Evolutionary conservation across 1,140 invertebrate species (phyloP).

Genomic region (Glomeris maerens): DNA sequence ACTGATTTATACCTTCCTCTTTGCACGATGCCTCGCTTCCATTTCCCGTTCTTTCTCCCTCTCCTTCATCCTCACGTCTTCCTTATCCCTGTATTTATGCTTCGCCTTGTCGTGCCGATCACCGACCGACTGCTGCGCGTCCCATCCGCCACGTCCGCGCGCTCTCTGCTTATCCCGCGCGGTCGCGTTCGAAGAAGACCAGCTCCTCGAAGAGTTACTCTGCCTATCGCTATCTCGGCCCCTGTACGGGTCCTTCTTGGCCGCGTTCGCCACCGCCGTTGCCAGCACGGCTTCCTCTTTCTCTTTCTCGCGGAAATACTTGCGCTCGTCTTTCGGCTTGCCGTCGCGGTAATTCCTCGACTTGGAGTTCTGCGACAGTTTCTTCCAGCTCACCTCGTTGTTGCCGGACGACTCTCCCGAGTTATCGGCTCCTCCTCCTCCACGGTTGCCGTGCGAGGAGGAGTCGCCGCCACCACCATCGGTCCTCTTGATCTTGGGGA

Average conservation of each 20-base stretch:
- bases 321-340: constrained; percentile 27
- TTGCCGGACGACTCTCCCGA: too few species aligned
- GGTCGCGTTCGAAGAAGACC: constrained; percentile 10
- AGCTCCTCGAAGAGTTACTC: background rate
- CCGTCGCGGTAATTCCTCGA: constrained; percentile 67
- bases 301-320: constrained; percentile 27
- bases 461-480: too few species aligned
- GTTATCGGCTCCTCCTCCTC: too few species aligned
- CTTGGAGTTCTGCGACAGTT: constrained; percentile 59
- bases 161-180: constrained; percentile 20
- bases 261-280: constrained; percentile 14
- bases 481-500: constrained; percentile 20
- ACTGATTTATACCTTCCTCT: too few species aligned
- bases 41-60: constrained; percentile 13
- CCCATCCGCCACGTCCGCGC: constrained; percentile 17
- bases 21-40: constrained; percentile 6
- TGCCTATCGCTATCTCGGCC: background rate
- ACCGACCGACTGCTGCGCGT: background rate
- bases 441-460: too few species aligned
- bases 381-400: constrained; percentile 68
- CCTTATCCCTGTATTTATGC: constrained; percentile 39
- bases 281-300: constrained; percentile 17
- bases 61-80: constrained; percentile 9
- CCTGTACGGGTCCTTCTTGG: constrained; percentile 3
- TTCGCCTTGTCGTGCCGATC: constrained; percentile 35